Conservation (phyloP, 1,140 invertebrate species). For the Chymomyza costata region DNA sequence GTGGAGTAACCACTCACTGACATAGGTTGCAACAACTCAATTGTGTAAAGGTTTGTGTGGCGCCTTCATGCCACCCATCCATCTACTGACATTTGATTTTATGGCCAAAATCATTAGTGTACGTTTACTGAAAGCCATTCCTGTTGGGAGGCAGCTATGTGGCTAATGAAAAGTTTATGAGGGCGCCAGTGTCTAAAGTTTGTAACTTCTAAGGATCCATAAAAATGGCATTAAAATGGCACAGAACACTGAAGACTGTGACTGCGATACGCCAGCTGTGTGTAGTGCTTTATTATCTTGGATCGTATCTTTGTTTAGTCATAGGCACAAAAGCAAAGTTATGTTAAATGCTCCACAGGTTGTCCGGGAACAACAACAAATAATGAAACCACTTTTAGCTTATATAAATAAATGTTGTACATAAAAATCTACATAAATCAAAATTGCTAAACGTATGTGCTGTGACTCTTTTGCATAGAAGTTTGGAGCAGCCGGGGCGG, state of each 20-base stretch:
- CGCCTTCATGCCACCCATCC: no score
- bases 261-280: slow-evolving; percentile 2
- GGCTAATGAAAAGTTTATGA: slow-evolving; percentile 58
- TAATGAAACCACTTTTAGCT: not conserved
- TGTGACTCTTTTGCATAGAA: slow-evolving; percentile 8
- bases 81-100: no score
- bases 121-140: no score
- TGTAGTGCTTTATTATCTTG: slow-evolving; percentile 34
- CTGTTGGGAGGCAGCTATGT: no score
- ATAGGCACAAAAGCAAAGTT: slow-evolving; percentile 13
- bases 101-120: no score
- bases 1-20: no score
- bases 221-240: slow-evolving; percentile 46
- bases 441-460: slow-evolving; percentile 4
- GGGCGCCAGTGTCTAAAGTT: slow-evolving; percentile 38
- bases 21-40: no score
- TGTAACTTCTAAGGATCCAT: no score
- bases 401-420: no score
- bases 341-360: slow-evolving; percentile 8
- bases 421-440: slow-evolving; percentile 41
- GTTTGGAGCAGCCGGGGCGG: not conserved
- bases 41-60: no score
- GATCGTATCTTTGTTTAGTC: slow-evolving; percentile 42
- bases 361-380: slow-evolving; percentile 14
- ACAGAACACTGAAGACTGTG: slow-evolving; percentile 23